A percentile compares a stretch with the other conserved stretches of the same genome.
These are phyloP conservation scores for Puffinus mauretanicus DNA, from an alignment of 2,113 vertebrate species.

Conservation along the genomic window DNA sequence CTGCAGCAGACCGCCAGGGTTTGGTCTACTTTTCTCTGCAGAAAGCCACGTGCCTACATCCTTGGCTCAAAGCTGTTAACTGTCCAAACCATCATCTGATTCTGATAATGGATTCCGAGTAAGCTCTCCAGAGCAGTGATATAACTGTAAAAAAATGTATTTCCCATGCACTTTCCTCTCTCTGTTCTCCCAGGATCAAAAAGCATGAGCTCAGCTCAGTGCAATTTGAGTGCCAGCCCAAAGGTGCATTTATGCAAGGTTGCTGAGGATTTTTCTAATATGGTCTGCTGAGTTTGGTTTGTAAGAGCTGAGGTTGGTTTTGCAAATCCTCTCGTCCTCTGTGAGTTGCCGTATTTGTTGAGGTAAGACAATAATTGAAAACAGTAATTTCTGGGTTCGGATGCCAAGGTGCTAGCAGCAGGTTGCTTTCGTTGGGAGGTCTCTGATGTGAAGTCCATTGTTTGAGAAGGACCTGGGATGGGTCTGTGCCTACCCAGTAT, in stretches of 20 bases:
- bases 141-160: accelerated
- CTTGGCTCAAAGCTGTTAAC: background rate
- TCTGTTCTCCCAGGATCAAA: background rate
- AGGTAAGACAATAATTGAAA: background rate
- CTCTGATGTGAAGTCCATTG: background rate
- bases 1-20: background rate
- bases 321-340: background rate
- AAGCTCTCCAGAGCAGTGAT: background rate
- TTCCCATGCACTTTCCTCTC: background rate
- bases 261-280: background rate
- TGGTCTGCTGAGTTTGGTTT: background rate
- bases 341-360: background rate
- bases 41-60: background rate
- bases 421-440: accelerated
- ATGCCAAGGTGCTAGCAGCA: background rate
- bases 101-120: background rate
- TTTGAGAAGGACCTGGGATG: background rate
- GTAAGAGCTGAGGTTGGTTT: background rate
- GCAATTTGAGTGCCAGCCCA: background rate
- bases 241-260: accelerated
- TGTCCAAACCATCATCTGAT: too few relatives aligned
- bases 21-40: background rate
- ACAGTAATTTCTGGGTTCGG: background rate
- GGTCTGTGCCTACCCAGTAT: background rate
- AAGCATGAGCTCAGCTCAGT: background rate